A percentile compares a stretch with the other conserved stretches of the same genome.
Evolutionary conservation across 2,888 invertebrate genomes (phyloP).

Genomic region (Lordiphosa fenestrarum): DNA sequence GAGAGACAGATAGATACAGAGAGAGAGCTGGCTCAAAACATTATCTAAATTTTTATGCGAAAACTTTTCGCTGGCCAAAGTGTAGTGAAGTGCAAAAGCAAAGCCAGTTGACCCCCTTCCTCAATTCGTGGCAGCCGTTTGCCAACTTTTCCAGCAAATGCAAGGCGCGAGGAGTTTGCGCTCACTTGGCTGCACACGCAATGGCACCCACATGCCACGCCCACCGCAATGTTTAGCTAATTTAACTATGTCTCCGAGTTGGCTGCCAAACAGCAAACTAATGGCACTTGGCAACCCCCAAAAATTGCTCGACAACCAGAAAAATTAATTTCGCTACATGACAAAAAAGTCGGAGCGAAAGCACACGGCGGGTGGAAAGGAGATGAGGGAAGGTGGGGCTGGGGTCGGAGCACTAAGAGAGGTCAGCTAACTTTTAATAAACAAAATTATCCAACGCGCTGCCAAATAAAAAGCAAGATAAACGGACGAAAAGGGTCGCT

Average conservation of each 20-base stretch:
- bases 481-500: constrained; percentile 46
- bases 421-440: constrained; percentile 73
- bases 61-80: constrained; percentile 45
- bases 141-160: constrained; percentile 47
- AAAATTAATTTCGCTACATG: constrained; percentile 61
- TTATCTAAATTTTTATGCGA: constrained; percentile 71
- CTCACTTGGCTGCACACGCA: constrained; percentile 1
- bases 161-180: constrained; percentile 1
- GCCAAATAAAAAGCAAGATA: constrained; percentile 66
- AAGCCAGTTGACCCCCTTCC: constrained; percentile 36
- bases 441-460: constrained; percentile 61
- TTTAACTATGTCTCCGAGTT: constrained; percentile 67
- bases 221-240: constrained; percentile 72
- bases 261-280: constrained; percentile 67
- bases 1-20: neutral
- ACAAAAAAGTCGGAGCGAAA: neutral
- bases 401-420: constrained; percentile 14
- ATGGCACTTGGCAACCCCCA: constrained; percentile 65
- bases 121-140: constrained; percentile 8
- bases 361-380: neutral
- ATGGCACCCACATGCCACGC: constrained; percentile 18
- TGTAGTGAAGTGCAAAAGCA: constrained; percentile 70
- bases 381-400: constrained; percentile 3
- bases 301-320: constrained; percentile 45
- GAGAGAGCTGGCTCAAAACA: constrained; percentile 26